These are phyloP conservation scores for Sphenodon punctatus DNA, from an alignment of 2,797 vertebrate species.

Conservation along the genomic window DNA sequence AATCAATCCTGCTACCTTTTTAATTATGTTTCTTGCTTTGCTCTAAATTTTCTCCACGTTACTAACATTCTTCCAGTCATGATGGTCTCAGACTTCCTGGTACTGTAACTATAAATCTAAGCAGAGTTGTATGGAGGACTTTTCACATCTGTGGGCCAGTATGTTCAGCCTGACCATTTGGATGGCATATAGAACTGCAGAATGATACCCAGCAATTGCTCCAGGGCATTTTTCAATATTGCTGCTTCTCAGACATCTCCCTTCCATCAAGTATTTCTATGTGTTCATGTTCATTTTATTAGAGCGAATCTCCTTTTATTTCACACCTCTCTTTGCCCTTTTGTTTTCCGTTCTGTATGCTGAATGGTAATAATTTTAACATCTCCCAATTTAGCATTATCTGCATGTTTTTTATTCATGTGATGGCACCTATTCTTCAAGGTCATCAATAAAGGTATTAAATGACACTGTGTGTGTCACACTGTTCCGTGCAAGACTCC, in stretches of 20 bases:
- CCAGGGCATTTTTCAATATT: background rate
- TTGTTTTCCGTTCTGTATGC: background rate
- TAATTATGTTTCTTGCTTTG: background rate
- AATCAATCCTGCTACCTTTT: background rate
- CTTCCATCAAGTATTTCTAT: fast-evolving
- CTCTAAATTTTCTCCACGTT: background rate
- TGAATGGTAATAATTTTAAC: background rate
- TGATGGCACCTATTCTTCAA: background rate
- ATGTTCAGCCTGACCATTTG: background rate
- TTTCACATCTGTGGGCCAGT: background rate
- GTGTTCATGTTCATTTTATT: background rate
- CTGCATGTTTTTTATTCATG: background rate
- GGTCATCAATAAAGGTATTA: background rate
- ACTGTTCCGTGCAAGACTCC: background rate
- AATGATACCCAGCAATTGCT: background rate
- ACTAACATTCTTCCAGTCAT: background rate
- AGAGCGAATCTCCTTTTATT: too few species aligned
- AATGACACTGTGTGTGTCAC: background rate
- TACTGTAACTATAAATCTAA: too few species aligned
- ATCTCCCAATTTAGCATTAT: background rate
- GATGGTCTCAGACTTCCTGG: background rate
- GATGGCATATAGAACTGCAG: background rate
- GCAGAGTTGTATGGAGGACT: background rate
- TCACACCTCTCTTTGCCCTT: background rate
- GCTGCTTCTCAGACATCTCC: background rate